phyloP scores from a whole-genome alignment of 1,140 invertebrate species.

The Sycophaga agraensis region DNA sequence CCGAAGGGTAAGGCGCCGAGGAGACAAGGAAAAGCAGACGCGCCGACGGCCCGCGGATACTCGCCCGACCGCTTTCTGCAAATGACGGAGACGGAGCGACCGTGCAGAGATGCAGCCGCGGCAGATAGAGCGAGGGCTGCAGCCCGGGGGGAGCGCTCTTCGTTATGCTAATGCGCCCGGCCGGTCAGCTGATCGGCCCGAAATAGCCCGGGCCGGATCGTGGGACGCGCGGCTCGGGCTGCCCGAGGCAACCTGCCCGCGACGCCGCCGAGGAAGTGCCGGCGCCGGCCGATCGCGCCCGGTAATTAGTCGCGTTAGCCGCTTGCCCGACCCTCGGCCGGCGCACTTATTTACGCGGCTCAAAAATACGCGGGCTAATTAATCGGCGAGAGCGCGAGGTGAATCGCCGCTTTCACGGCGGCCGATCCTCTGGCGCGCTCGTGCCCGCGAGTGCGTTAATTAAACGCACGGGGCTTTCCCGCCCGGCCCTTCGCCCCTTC shows the following conservation, averaged over 20 bases:
- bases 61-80: constrained; percentile 46
- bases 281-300: too few species aligned
- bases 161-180: constrained; percentile 52
- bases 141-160: constrained; percentile 39
- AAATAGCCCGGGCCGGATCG: too few species aligned
- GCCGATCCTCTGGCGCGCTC: too few species aligned
- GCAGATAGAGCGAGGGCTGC: constrained; percentile 18
- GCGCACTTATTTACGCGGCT: constrained; percentile 22
- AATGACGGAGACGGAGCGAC: constrained; percentile 35
- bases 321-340: too few species aligned
- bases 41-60: constrained; percentile 31
- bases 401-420: constrained; percentile 26
- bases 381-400: constrained; percentile 48
- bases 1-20: background rate
- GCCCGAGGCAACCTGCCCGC: too few species aligned
- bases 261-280: too few species aligned
- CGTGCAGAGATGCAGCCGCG: constrained; percentile 6
- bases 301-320: too few species aligned
- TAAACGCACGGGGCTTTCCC: constrained; percentile 11
- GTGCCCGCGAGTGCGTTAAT: too few species aligned
- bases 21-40: background rate
- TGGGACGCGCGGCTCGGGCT: too few species aligned
- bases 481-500: background rate
- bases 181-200: too few species aligned
- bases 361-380: constrained; percentile 47